These are phyloP conservation scores for Scelioninae gen. 1 DNA, from an alignment of 2,888 invertebrate species.

Conservation along the genomic window DNA sequence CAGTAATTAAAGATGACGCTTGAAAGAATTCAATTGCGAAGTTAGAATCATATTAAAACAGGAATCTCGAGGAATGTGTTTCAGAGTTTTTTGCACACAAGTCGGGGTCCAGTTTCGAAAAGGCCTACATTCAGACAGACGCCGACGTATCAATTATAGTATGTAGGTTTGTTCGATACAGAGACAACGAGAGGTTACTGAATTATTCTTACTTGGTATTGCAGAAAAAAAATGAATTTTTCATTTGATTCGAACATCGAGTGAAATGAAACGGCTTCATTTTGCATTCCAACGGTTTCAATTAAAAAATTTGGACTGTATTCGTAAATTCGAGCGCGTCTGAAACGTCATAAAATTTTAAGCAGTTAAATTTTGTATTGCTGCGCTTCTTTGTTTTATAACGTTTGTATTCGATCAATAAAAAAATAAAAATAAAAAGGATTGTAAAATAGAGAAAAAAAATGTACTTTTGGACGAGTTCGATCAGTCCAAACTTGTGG, in stretches of 20 bases:
- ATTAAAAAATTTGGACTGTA: neutral
- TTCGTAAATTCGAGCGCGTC: conserved; percentile 7
- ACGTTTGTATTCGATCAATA: neutral
- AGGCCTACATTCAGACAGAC: conserved; percentile 44
- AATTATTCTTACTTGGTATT: conserved; percentile 14
- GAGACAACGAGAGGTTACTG: conserved; percentile 45
- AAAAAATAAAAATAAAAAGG: neutral
- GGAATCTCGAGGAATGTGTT: neutral
- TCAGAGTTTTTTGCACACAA: conserved; percentile 14
- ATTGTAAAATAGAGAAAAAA: neutral
- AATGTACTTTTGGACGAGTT: conserved; percentile 1
- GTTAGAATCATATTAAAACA: neutral
- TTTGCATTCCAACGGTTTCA: conserved; percentile 25
- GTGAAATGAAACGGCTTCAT: conserved; percentile 31
- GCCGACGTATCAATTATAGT: conserved; percentile 28
- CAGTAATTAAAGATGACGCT: too few species aligned
- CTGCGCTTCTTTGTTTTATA: neutral
- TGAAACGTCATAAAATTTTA: conserved; percentile 3
- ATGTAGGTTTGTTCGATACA: conserved; percentile 58
- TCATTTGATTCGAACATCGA: conserved; percentile 19
- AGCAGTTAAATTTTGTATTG: conserved; percentile 18
- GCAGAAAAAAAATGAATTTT: conserved; percentile 22
- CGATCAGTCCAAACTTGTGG: conserved; percentile 3
- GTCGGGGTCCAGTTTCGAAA: conserved; percentile 38
- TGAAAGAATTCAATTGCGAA: too few species aligned